Conservation (phyloP, 2,797 vertebrate species). For the Erethizon dorsatum region DNA sequence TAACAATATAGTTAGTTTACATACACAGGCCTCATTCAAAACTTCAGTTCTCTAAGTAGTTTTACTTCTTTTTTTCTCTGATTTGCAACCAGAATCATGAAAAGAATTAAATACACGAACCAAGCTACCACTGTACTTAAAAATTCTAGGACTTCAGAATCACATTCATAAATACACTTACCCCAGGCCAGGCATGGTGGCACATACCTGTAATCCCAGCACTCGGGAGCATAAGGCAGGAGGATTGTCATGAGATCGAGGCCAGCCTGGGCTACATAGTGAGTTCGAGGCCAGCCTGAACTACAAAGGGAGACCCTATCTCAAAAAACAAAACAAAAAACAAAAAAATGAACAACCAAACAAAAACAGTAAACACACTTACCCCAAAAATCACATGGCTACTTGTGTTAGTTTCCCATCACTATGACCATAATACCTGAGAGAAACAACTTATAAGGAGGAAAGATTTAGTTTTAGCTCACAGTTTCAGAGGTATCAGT, state of each 20-base stretch:
- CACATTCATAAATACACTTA: constrained; percentile 38
- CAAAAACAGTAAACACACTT: not conserved
- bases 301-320: not conserved
- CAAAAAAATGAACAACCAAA: not conserved
- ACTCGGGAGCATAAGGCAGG: not conserved
- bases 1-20: not conserved
- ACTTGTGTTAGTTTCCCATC: not conserved
- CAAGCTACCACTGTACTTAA: not conserved
- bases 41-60: not conserved
- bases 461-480: not conserved
- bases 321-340: not conserved
- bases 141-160: constrained; percentile 55
- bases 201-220: not conserved
- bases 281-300: not conserved
- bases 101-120: not conserved
- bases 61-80: constrained; percentile 46
- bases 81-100: not conserved
- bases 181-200: not conserved
- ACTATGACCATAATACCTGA: not conserved
- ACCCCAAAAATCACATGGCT: not conserved
- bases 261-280: not conserved
- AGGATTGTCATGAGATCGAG: not conserved
- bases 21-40: constrained; percentile 38
- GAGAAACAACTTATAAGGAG: not conserved
- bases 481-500: not conserved